phyloP scores from a whole-genome alignment of 2,797 vertebrate species.

The Orientallactaga sibirica region DNA sequence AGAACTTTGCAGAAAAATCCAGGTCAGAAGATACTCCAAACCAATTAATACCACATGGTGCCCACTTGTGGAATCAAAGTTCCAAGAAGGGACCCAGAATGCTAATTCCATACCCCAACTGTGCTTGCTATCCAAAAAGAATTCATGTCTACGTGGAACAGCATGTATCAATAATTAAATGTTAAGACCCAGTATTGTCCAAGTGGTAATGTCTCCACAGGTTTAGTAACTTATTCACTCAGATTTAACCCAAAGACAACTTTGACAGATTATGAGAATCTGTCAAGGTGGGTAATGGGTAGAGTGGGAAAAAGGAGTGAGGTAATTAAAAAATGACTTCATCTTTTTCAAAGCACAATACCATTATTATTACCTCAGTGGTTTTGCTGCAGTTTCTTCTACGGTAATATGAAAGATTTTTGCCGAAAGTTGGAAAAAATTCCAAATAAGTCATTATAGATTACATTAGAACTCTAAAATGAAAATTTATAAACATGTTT shows the following conservation, averaged over 20 bases:
- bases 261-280: conserved; percentile 65
- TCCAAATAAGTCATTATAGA: conserved; percentile 39
- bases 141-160: conserved; percentile 34
- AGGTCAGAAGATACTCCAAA: conserved; percentile 60
- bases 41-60: conserved; percentile 72
- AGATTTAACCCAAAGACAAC: conserved; percentile 63
- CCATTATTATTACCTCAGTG: conserved; percentile 46
- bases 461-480: conserved; percentile 44
- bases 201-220: conserved; percentile 5
- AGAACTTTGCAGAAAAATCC: conserved; percentile 49
- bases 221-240: conserved; percentile 37
- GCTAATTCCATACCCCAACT: not conserved
- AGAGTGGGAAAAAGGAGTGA: conserved; percentile 55
- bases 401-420: conserved; percentile 5
- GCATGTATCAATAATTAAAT: conserved; percentile 41
- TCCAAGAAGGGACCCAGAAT: conserved; percentile 45
- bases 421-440: conserved; percentile 23
- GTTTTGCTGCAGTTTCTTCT: conserved; percentile 30
- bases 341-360: conserved; percentile 46
- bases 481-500: conserved; percentile 45
- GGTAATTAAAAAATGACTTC: conserved; percentile 67
- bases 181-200: conserved; percentile 55
- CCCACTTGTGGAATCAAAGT: conserved; percentile 60
- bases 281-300: conserved; percentile 14
- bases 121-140: conserved; percentile 50